Evolutionary conservation across 53 echinoderm and acorn worm genomes (phyloP), one percentile per base, ranked within the genome.

Genomic region (Hippasteria phrygiana): DNA sequence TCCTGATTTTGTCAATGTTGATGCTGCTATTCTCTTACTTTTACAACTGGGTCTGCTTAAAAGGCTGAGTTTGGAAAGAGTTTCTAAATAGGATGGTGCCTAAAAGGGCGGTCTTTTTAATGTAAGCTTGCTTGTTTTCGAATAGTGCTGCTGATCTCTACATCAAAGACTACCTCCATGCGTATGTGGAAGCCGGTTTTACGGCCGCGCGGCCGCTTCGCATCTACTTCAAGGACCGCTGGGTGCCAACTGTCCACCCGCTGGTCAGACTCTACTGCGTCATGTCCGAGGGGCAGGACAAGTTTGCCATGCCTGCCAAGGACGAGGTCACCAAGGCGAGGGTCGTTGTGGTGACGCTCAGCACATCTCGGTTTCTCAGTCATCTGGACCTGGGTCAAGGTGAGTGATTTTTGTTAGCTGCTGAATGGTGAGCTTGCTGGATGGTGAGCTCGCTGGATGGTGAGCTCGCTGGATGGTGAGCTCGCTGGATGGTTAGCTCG

Each of bases 181-280:
- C 95, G 51, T 95, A 93, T 62, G 80, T 91, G 0, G 81, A 94
- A 75, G 89, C 99, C 0, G 99, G 99, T 24, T 93, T 93, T 87
- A 75, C 79, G 12, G 91, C 91, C 20, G 94, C 94, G 46, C 87
- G 90, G 4, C 96, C 96, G 20, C 94, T 99, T 1, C 78, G 99
- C 41, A 94, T 97, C 92, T 99, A 99, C 94, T 99, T 99, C 94
- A 96, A 96, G 72, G 93, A 96, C 80, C 93, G 99, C n/a, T 99
- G 99, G 99, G 93, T 96, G 36, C 94, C 78, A 24, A 99, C 96
- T 0, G 99, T 99, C 56, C 94, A 98, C 82, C 94, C 93, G 1
- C 64, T 94, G 51, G 98, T 99, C 26, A 87, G 95, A 34, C 94
- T 93, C 63, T 99, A 99, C 90, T 96, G 99, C 74, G 76, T 91